Percentiles rank a stretch among this genome's conserved stretches.
Conservation (phyloP, 2,797 vertebrate species). For the Hybognathus amarus region DNA sequence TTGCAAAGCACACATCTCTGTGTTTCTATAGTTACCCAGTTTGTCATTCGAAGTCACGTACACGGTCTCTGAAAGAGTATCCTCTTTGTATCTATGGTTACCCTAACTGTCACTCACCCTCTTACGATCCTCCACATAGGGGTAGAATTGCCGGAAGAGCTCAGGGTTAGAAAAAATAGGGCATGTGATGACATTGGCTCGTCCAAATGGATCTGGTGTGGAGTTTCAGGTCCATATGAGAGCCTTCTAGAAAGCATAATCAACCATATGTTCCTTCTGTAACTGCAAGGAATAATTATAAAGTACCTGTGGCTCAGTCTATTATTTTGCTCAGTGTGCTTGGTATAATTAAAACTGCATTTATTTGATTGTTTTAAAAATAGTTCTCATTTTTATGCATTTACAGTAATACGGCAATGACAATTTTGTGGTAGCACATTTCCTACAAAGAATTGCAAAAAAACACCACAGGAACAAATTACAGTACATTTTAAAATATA, state of each 20-base stretch:
- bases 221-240: conserved; percentile 17
- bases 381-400: neutral
- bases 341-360: conserved; percentile 12
- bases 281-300: neutral
- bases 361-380: neutral
- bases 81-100: conserved; percentile 44
- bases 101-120: conserved; percentile 13
- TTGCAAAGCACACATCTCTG: conserved; percentile 12
- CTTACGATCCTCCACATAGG: conserved; percentile 12
- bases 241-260: conserved; percentile 17
- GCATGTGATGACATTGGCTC: conserved; percentile 21
- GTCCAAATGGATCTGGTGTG: conserved; percentile 39
- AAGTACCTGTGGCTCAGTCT: neutral
- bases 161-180: conserved; percentile 20
- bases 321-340: neutral
- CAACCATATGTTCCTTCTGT: conserved; percentile 26
- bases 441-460: neutral
- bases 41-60: neutral
- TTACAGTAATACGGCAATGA: neutral
- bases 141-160: conserved; percentile 41
- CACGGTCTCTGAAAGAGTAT: conserved; percentile 27
- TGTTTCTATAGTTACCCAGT: conserved; percentile 37
- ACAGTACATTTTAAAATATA: neutral
- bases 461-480: neutral
- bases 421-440: neutral